Base-by-base conservation (phyloP, 53 echinoderm and acorn worm genomes). In the Holothuria leucospilota region DNA sequence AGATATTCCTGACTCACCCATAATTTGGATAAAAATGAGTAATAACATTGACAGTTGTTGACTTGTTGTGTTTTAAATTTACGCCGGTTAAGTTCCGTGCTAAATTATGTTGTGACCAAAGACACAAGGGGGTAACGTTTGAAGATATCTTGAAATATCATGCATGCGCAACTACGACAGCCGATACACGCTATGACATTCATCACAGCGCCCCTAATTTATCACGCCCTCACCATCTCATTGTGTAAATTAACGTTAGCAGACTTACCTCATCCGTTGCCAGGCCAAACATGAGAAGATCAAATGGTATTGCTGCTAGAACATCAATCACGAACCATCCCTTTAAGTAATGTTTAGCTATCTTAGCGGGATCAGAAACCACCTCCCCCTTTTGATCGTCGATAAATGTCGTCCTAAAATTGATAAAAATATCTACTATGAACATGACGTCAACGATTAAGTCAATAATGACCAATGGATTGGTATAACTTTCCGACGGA, bases 401-500 rank as follows among this genome's bases (percentile, higher is more conserved):
- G 60, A 97, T 90, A 71, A 93, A 97, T 8, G 98, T 97, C 18
- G 98, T 97, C 62, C 98, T 85, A 65, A 95, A 97, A 77, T 97
- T 97, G 88, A 97, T 95, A 86, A 97, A 93, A 75, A 97, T 97
- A 77, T 97, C 98, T 34, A 95, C 93, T 29, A 97, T 89, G 81
- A 97, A 97, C 98, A 97, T 97, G 88, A 97, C 91, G 89, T 97
- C 98, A 18, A 97, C 98, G 15, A 97, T 86, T 68, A 97, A 87
- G 82, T 97, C 98, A 59, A 97, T 85, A 63, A 97, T 87, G 62
- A 97, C 95, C 42, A 97, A 72, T 2, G 98, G 98, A n/a, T 95
- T 88, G 29, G 94, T 88, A 81, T 97, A 97, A 53, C 93, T 95
- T 14, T 88, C 84, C 8, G 89, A 83, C 8, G 93, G 86, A 13